Percentiles rank a stretch among this genome's conserved stretches.
phyloP scores from a whole-genome alignment of 2,797 vertebrate species.

The Acanthopagrus latus region DNA sequence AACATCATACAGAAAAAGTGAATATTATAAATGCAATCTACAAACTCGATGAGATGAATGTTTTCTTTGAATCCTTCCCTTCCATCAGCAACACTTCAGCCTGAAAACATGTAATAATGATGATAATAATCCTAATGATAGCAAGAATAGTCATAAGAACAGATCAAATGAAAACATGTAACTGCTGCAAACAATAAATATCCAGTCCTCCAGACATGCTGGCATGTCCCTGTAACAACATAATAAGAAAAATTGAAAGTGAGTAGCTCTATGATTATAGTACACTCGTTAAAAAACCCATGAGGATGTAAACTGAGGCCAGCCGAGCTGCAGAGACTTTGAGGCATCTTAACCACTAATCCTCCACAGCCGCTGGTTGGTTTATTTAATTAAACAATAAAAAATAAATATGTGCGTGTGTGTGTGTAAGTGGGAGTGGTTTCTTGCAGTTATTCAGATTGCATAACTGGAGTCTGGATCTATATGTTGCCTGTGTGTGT shows the following conservation, averaged over 20 bases:
- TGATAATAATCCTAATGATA: slow-evolving; percentile 47
- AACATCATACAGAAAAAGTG: slow-evolving; percentile 78
- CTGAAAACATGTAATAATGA: slow-evolving; percentile 60
- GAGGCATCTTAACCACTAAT: slow-evolving; percentile 44
- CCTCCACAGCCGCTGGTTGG: slow-evolving; percentile 41
- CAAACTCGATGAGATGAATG: slow-evolving; percentile 70
- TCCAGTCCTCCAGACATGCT: slow-evolving; percentile 52
- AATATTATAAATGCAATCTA: slow-evolving; percentile 77
- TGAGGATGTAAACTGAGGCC: slow-evolving; percentile 68
- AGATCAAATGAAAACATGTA: slow-evolving; percentile 65
- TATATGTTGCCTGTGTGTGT: background rate
- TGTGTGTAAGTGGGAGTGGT: background rate
- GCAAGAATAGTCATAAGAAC: slow-evolving; percentile 52
- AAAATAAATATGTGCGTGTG: background rate
- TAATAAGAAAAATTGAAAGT: slow-evolving; percentile 66
- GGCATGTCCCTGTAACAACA: slow-evolving; percentile 44
- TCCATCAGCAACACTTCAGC: slow-evolving; percentile 60
- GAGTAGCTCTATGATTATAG: slow-evolving; percentile 54
- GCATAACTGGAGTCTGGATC: slow-evolving; percentile 28
- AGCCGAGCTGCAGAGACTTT: slow-evolving; percentile 40
- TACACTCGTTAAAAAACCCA: slow-evolving; percentile 62
- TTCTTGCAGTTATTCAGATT: slow-evolving; percentile 22
- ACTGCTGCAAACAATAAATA: slow-evolving; percentile 69
- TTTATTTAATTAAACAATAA: slow-evolving; percentile 57
- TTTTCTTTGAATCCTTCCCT: slow-evolving; percentile 41